phyloP scores from a whole-genome alignment of 2,113 vertebrate genomes.

The Tyto alba region DNA sequence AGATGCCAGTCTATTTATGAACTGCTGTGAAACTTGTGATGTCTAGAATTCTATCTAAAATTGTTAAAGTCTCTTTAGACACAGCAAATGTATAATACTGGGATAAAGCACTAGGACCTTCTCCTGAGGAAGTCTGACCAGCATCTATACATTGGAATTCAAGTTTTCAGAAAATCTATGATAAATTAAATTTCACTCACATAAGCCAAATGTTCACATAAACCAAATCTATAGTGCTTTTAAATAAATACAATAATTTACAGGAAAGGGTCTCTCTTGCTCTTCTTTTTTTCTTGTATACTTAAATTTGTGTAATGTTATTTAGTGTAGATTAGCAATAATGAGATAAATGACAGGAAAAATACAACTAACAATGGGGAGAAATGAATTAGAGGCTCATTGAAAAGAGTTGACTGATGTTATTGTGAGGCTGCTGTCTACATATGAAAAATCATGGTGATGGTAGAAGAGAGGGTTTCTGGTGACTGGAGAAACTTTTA shows the following conservation, averaged over 20 bases:
- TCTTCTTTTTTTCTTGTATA: not conserved
- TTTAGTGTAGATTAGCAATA: not conserved
- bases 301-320: not conserved
- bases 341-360: not conserved
- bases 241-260: not conserved
- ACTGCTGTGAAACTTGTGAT: not conserved
- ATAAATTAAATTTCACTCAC: not conserved
- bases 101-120: not conserved
- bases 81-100: not conserved
- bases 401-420: not conserved
- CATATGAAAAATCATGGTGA: not conserved
- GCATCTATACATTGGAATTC: not conserved
- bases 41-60: not conserved
- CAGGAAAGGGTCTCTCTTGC: not conserved
- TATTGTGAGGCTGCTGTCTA: not conserved
- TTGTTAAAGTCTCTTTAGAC: not conserved
- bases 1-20: not conserved
- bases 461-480: not conserved
- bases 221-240: not conserved
- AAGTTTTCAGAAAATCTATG: not conserved
- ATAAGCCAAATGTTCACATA: not conserved
- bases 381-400: not conserved
- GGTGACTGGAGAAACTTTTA: not conserved
- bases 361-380: not conserved
- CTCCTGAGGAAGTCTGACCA: not conserved